Percentiles rank a stretch among this genome's conserved stretches.
Evolutionary conservation across 2,797 vertebrate genomes (phyloP).

Genomic region (Parotocinclus haroldoi): DNA sequence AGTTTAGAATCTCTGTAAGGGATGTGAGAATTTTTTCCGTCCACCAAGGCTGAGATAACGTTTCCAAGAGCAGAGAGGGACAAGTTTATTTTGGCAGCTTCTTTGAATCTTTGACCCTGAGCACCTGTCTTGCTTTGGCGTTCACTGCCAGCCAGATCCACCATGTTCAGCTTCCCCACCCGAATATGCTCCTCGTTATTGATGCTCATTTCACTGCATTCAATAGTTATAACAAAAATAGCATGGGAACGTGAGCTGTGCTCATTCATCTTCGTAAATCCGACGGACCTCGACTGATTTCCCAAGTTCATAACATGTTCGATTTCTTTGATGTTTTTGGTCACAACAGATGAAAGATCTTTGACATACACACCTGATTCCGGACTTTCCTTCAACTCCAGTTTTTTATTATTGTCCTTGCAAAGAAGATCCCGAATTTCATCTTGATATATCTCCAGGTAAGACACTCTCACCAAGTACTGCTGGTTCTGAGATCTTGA

Average conservation of each 20-base stretch:
- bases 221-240: slow-evolving; percentile 89
- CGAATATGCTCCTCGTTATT: slow-evolving; percentile 93
- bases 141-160: slow-evolving; percentile 94
- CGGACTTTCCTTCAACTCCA: slow-evolving; percentile 90
- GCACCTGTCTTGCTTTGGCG: slow-evolving; percentile 85
- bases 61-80: slow-evolving; percentile 94
- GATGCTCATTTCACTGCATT: slow-evolving; percentile 85
- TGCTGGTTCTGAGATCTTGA: slow-evolving; percentile 93
- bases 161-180: slow-evolving; percentile 95
- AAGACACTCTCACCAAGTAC: slow-evolving; percentile 93
- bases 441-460: slow-evolving; percentile 97
- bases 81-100: slow-evolving; percentile 95
- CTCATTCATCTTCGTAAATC: slow-evolving; percentile 94
- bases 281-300: slow-evolving; percentile 86
- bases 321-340: slow-evolving; percentile 91
- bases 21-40: slow-evolving; percentile 86
- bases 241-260: slow-evolving; percentile 93
- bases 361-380: slow-evolving; percentile 90
- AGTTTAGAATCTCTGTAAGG: slow-evolving; percentile 97
- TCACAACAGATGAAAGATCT: slow-evolving; percentile 89
- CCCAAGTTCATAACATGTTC: slow-evolving; percentile 95
- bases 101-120: slow-evolving; percentile 85
- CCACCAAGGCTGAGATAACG: slow-evolving; percentile 90
- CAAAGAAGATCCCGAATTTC: slow-evolving; percentile 91
- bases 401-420: slow-evolving; percentile 87